Evolutionary conservation across 2,113 vertebrate genomes (phyloP).

Genomic region (Takifugu bimaculatus): DNA sequence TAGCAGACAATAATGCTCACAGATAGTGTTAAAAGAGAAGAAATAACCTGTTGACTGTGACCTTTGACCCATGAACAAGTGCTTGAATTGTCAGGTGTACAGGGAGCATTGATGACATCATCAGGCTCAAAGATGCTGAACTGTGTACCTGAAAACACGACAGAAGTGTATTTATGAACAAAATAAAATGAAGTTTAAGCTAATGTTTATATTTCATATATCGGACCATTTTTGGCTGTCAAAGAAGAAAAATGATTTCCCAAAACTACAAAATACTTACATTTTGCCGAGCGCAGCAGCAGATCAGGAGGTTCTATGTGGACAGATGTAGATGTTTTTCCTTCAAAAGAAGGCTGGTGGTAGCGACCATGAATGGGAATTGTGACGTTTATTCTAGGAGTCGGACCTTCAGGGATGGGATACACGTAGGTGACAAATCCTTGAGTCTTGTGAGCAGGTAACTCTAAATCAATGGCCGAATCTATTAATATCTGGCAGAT

Average conservation of each 20-base stretch:
- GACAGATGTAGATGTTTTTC: constrained; percentile 42
- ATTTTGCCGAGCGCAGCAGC: constrained; percentile 63
- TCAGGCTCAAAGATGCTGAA: constrained; percentile 48
- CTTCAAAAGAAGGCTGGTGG: constrained; percentile 71
- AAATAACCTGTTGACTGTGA: constrained; percentile 50
- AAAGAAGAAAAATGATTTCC: too few species aligned
- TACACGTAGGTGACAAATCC: constrained; percentile 74
- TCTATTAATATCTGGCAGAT: constrained; percentile 75
- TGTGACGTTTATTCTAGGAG: constrained; percentile 53
- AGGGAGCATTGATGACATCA: constrained; percentile 58
- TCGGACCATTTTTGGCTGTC: too few species aligned
- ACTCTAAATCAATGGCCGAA: constrained; percentile 79
- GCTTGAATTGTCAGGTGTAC: constrained; percentile 62
- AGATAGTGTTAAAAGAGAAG: neutral
- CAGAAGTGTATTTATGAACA: neutral
- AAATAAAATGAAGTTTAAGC: neutral
- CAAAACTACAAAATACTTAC: constrained; percentile 41
- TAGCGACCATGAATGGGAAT: constrained; percentile 87
- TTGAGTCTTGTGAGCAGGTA: constrained; percentile 80
- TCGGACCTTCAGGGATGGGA: constrained; percentile 48
- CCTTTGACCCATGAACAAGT: constrained; percentile 70
- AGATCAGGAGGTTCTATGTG: constrained; percentile 76
- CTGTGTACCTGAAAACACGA: constrained; percentile 61
- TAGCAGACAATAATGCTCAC: neutral
- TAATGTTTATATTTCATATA: too few species aligned